Evolutionary conservation across 2,113 vertebrate species (phyloP), one percentile per base, ranked within the genome.

Genomic region (Puffinus mauretanicus): DNA sequence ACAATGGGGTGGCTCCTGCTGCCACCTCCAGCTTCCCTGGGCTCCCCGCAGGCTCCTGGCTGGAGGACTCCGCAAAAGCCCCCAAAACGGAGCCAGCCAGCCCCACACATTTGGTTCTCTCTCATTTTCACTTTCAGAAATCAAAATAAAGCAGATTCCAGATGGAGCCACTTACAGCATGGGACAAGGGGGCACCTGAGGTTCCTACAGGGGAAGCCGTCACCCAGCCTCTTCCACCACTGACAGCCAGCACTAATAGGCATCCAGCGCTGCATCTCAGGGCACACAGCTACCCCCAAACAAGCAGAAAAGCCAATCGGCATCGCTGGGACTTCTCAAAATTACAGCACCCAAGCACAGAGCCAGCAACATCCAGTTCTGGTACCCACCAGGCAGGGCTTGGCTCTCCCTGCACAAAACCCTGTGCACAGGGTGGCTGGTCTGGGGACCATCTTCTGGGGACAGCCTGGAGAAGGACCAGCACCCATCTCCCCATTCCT

Each of bases 71-170:
- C 0, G 1, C 9, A 62, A 62, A 81, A 89, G 9, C 27, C 58
- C 81, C 44, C 2, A 0, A 6, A 70, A 80, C 0, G 0, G 6
- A 83, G 25, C 40, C 15, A 62, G 64, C 26, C 62, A 49, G 25
- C 34, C 12, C 40, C 67, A n/a, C 6, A 36, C 3, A 18, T 46
- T 70, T 55, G 26, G 3, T 64, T 64, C 29, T 55, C 17, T 64
- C 57, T 60, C 47, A 40, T 55, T 66, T 71, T 65, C 34, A 73
- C 46, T 65, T 62, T 36, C 62, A 90, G 62, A 65, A 82, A 55
- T 64, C 32, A 87, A 87, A 90, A 21, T 27, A 19, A 47, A 71
- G 44, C 36, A 73, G 58, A 62, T 77, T 73, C 10, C 42, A 62
- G 42, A 22, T 22, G n/a, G 22, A 83, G 44, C 14, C 44, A 17